Evolutionary conservation across 2,888 invertebrate species (phyloP), one percentile per base, ranked within the genome.

Genomic region (Apantesis nais): DNA sequence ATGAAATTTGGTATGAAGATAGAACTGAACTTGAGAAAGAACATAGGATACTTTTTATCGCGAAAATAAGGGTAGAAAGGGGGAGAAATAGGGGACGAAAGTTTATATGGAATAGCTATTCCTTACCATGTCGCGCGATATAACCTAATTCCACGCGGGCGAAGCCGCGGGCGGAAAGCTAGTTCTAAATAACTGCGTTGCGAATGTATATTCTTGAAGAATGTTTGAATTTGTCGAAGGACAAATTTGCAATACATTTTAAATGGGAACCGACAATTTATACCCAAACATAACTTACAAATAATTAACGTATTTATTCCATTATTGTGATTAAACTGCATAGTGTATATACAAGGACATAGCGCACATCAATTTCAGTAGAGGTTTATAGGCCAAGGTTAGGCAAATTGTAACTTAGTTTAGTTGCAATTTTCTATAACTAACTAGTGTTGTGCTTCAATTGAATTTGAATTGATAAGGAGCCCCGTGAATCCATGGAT

Each of bases 401-500:
- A 14, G n/a, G 11, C 0, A 34, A 37, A 22, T 62, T 8, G 3
- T 34, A 34, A 22, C 3, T 34, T 34, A 61, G 1, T n/a, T 22
- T 31, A 11, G 5, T 62, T 22, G 11, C 3, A 22, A 12, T 37
- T 62, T 37, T 34, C 22, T 37, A 34, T 1, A 9, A 7, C 9
- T 1, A 62, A 62, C 37, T 62, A 62, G 61, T 34, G n/a, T 37
- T 34, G 61, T 61, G 34, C 22, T 58, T 5, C 25, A n/a, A n/a
- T n/a, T n/a, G n/a, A 55, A 58, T 14, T 0, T 29, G 61, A 34
- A 34, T 29, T 9, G 34, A 11, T 16, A 34, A 14, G 2, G 61
- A 61, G 61, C 34, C 22, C 74, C 65, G 62, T 65, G 52, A 25
- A 66, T 62, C 71, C 71, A 76, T 78, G 77, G 73, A 78, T 76